These are phyloP conservation scores for Cossypha caffra DNA, from an alignment of 2,797 vertebrate genomes.

Conservation along the genomic window DNA sequence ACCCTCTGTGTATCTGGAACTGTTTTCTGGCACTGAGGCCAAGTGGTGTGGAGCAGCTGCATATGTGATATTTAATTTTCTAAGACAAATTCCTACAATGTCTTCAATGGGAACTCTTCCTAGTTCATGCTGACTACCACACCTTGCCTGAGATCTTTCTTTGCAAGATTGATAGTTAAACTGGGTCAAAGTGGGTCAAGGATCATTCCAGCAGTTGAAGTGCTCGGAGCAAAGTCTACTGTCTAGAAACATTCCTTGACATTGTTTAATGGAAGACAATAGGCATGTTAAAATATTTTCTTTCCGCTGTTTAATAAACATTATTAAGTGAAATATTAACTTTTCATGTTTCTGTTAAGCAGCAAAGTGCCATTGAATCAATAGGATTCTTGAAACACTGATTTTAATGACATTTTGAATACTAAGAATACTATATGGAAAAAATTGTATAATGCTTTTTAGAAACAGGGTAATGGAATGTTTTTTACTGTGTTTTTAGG, in stretches of 20 bases:
- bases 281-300: neutral
- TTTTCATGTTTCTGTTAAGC: neutral
- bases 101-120: neutral
- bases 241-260: neutral
- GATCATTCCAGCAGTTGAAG: neutral
- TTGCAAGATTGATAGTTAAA: neutral
- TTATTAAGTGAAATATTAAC: neutral
- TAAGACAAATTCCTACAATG: neutral
- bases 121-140: neutral
- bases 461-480: neutral
- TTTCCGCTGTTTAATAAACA: neutral
- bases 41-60: neutral
- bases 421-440: neutral
- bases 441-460: neutral
- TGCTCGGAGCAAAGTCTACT: neutral
- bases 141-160: neutral
- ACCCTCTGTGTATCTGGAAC: neutral
- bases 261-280: neutral
- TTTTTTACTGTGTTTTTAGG: neutral
- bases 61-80: neutral
- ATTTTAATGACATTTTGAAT: neutral
- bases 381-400: neutral
- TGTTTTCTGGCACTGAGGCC: neutral
- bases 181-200: neutral
- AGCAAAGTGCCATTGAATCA: neutral